Evolutionary conservation across 1,140 invertebrate species (phyloP).

Genomic region (Conopomorpha cramerella): DNA sequence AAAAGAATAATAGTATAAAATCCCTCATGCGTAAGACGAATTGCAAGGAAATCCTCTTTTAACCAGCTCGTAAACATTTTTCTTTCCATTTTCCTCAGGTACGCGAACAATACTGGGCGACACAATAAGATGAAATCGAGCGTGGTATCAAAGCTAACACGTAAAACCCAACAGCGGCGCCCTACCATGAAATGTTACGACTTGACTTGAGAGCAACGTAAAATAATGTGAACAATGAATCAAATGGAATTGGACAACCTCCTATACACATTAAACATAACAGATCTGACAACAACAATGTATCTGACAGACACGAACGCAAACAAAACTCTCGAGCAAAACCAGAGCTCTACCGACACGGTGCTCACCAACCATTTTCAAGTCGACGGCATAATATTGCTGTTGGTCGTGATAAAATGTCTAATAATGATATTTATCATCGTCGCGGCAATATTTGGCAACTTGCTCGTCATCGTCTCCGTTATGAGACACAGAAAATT

Average conservation of each 20-base stretch:
- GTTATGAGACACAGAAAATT: conserved; percentile 86
- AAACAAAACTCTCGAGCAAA: conserved; percentile 33
- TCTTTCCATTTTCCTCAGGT: too few species aligned
- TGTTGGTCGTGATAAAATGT: conserved; percentile 69
- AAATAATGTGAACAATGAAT: too few species aligned
- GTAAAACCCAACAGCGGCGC: too few species aligned
- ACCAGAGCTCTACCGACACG: conserved; percentile 35
- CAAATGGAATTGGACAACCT: conserved; percentile 25
- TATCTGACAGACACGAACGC: conserved; percentile 42
- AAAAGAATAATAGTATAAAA: too few species aligned
- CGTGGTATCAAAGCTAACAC: too few species aligned
- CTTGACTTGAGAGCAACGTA: too few species aligned
- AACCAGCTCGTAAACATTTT: too few species aligned
- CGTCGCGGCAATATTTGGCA: conserved; percentile 83
- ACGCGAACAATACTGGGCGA: too few species aligned
- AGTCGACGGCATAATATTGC: conserved; percentile 33
- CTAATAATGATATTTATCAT: conserved; percentile 84
- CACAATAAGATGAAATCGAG: too few species aligned
- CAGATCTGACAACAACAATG: conserved; percentile 48
- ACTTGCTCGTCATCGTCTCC: conserved; percentile 84
- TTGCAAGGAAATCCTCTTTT: too few species aligned
- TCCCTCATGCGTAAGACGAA: too few species aligned
- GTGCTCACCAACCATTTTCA: conserved; percentile 39
- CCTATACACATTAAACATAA: conserved; percentile 33
- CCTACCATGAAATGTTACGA: too few species aligned